A percentile compares a stretch with the other conserved stretches of the same genome.
phyloP scores from a whole-genome alignment of 2,113 vertebrate species.

The Antigone vipio region DNA sequence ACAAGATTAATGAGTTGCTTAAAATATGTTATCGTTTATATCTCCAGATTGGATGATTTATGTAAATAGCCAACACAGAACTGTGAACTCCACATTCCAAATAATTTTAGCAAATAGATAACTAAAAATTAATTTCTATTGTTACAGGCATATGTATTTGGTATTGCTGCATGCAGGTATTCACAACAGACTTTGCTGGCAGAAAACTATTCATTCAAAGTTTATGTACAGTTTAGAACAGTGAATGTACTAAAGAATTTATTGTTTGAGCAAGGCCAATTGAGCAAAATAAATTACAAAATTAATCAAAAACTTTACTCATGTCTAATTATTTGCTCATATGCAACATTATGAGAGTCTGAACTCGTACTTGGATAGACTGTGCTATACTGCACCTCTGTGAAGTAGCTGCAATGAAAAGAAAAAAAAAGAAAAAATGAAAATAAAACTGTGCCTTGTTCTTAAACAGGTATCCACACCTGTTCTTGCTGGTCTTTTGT shows the following conservation, averaged over 20 bases:
- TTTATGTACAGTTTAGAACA: neutral
- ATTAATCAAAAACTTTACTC: neutral
- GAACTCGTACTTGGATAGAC: neutral
- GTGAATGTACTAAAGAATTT: neutral
- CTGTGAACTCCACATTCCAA: neutral
- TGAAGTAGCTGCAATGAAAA: neutral
- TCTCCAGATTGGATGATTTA: neutral
- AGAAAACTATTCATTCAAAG: neutral
- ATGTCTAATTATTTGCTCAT: neutral
- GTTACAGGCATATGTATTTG: neutral
- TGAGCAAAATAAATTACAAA: neutral
- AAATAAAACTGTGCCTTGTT: neutral
- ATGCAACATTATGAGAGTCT: neutral
- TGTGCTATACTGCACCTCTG: neutral
- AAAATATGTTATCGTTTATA: neutral
- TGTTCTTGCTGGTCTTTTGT: neutral
- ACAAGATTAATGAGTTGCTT: neutral
- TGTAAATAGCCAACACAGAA: neutral
- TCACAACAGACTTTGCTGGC: neutral
- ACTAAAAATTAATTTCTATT: neutral
- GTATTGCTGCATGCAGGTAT: neutral
- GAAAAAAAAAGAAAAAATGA: neutral
- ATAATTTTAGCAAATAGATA: neutral
- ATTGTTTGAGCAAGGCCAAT: neutral
- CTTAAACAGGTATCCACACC: neutral